Percentiles rank a stretch among this genome's conserved stretches.
phyloP scores from a whole-genome alignment of 2,113 vertebrate species.

The Pachycephala philippinensis region DNA sequence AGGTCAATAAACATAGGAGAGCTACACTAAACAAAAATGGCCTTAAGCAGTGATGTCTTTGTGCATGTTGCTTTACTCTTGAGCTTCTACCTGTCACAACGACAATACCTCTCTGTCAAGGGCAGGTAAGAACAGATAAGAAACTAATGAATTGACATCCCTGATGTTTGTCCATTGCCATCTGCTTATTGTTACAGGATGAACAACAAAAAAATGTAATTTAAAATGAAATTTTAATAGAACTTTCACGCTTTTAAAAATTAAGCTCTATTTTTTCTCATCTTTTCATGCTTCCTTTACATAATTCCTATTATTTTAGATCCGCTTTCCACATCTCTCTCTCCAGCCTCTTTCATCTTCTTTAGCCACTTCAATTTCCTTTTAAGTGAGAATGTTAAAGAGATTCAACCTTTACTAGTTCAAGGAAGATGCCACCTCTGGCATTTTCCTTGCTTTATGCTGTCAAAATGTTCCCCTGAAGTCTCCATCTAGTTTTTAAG shows the following conservation, averaged over 20 bases:
- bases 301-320: not conserved
- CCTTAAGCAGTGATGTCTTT: not conserved
- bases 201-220: not conserved
- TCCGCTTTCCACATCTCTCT: not conserved
- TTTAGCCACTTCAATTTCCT: not conserved
- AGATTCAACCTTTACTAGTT: not conserved
- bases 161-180: not conserved
- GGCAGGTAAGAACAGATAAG: not conserved
- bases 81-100: not conserved
- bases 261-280: not conserved
- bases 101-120: not conserved
- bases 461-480: not conserved
- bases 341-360: not conserved
- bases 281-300: not conserved
- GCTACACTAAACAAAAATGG: not conserved
- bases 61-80: not conserved
- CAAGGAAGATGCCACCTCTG: not conserved
- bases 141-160: not conserved
- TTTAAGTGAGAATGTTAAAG: not conserved
- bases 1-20: not conserved
- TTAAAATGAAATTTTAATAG: not conserved
- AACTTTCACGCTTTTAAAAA: not conserved
- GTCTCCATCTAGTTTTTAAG: not conserved
- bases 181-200: not conserved
- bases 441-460: not conserved